These are phyloP conservation scores for Channa argus DNA, from an alignment of 2,113 vertebrate genomes.

Conservation along the genomic window DNA sequence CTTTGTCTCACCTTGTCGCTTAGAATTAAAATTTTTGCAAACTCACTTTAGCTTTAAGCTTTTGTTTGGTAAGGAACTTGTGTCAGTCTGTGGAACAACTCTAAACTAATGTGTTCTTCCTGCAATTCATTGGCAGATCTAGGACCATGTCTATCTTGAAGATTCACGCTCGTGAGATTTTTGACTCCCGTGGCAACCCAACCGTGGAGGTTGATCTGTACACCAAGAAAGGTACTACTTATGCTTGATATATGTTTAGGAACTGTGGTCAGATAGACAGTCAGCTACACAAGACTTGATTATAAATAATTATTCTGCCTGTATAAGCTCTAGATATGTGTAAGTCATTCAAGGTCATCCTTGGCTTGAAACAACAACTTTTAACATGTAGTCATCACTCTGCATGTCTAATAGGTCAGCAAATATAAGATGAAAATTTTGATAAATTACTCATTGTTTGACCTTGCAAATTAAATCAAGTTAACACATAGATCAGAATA, in stretches of 20 bases:
- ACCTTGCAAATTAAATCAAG: background rate
- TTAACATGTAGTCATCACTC: background rate
- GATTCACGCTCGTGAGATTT: slow-evolving; percentile 93
- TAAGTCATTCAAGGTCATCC: too few species aligned
- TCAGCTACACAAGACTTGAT: too few species aligned
- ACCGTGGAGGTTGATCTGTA: slow-evolving; percentile 95
- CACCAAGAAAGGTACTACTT: slow-evolving; percentile 90
- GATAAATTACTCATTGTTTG: too few species aligned
- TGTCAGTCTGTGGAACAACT: background rate
- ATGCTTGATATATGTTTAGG: background rate
- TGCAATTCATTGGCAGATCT: slow-evolving; percentile 73
- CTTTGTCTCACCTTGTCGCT: background rate
- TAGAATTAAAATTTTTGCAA: slow-evolving; percentile 16
- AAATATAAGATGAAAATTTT: too few species aligned
- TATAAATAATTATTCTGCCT: too few species aligned
- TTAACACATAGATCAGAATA: background rate
- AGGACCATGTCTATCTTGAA: slow-evolving; percentile 92
- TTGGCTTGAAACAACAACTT: too few species aligned
- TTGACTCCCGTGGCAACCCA: slow-evolving; percentile 99
- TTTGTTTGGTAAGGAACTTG: slow-evolving; percentile 20
- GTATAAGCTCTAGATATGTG: too few species aligned
- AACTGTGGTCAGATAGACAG: too few species aligned
- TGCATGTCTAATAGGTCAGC: background rate
- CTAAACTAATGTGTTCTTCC: background rate
- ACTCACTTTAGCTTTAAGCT: slow-evolving; percentile 13